Evolutionary conservation across 2,797 vertebrate species (phyloP).

Genomic region (Iguana delicatissima): DNA sequence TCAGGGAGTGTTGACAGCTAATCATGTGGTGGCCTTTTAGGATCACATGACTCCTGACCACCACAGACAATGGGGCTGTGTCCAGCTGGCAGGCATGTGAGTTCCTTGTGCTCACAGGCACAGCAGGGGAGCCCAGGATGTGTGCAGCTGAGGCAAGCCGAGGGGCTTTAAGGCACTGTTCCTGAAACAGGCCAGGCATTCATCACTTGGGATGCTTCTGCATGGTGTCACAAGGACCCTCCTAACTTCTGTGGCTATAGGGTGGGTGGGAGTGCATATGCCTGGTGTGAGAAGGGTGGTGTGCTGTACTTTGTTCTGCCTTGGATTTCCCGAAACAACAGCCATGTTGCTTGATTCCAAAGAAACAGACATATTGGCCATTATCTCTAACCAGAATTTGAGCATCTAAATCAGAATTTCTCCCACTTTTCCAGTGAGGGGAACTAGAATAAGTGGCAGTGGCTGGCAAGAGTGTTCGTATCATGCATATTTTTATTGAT

Average conservation of each 20-base stretch:
- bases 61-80: not conserved
- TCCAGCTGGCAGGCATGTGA: not conserved
- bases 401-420: not conserved
- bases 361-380: not conserved
- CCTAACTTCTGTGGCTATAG: not conserved
- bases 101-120: not conserved
- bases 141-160: not conserved
- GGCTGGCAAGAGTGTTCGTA: not conserved
- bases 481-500: not conserved
- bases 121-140: no score
- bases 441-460: not conserved
- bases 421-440: not conserved
- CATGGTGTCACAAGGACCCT: no score
- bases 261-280: not conserved
- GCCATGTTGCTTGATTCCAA: not conserved
- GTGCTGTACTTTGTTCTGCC: not conserved
- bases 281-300: no score
- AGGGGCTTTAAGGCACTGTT: not conserved
- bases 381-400: not conserved
- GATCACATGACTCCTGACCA: not conserved
- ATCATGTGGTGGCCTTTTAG: not conserved
- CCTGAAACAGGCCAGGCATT: constrained; percentile 12
- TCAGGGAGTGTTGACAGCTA: no score
- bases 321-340: not conserved
- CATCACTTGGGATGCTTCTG: not conserved